Percentiles rank a stretch among this genome's conserved stretches.
Conservation (phyloP, 2,888 invertebrate species). For the Cheilosia vulpina region DNA sequence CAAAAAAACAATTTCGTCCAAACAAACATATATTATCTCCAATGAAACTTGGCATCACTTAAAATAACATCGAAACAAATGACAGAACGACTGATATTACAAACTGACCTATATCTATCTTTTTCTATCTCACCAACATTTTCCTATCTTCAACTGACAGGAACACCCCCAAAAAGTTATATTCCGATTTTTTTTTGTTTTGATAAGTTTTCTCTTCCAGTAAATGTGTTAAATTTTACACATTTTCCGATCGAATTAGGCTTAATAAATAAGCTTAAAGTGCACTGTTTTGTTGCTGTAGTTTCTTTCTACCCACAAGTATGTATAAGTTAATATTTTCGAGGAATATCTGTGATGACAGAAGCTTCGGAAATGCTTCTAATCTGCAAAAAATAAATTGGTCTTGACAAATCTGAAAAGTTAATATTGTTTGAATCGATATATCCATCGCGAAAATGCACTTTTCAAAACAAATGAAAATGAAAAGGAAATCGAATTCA, state of each 20-base stretch:
- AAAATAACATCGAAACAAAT: slow-evolving; percentile 16
- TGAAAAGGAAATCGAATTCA: background rate
- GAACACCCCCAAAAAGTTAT: slow-evolving; percentile 58
- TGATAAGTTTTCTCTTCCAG: slow-evolving; percentile 61
- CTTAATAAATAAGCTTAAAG: slow-evolving; percentile 17
- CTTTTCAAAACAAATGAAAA: background rate
- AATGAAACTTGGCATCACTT: slow-evolving; percentile 40
- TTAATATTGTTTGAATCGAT: background rate
- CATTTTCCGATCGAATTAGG: background rate
- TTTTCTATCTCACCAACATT: slow-evolving; percentile 37
- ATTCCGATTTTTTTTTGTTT: slow-evolving; percentile 63
- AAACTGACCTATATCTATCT: background rate
- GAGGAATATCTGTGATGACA: slow-evolving; percentile 2
- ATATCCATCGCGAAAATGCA: background rate
- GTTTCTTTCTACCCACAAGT: slow-evolving; percentile 16
- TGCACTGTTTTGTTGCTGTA: background rate
- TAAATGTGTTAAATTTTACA: slow-evolving; percentile 26
- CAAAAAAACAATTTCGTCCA: too few species aligned
- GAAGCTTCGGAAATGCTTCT: background rate
- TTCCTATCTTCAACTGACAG: slow-evolving; percentile 39
- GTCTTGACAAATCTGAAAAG: background rate
- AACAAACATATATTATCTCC: too few species aligned
- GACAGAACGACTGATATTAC: background rate
- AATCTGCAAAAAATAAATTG: background rate
- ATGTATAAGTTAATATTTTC: slow-evolving; percentile 10